phyloP scores from a whole-genome alignment of 2,113 vertebrate genomes.

The Chitala chitala region DNA sequence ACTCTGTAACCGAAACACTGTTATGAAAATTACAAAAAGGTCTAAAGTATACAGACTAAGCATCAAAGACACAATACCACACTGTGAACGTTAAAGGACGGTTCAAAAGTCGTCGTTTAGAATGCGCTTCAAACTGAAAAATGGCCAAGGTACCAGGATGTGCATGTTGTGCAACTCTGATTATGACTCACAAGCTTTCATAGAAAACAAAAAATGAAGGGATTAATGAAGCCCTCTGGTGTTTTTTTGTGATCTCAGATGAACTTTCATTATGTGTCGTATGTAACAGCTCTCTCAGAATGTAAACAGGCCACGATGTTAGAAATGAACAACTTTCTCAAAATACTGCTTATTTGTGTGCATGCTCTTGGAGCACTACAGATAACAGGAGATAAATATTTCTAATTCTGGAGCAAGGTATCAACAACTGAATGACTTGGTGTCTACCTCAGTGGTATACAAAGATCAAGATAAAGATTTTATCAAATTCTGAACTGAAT shows the following conservation, averaged over 20 bases:
- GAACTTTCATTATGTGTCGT: neutral
- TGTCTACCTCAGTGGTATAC: too few species aligned
- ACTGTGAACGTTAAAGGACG: neutral
- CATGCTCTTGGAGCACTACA: too few species aligned
- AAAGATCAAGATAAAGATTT: too few species aligned
- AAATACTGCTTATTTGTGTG: too few species aligned
- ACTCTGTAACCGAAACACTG: too few species aligned
- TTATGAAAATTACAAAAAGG: too few species aligned
- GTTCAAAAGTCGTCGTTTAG: neutral
- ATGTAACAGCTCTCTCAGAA: neutral
- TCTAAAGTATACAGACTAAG: too few species aligned
- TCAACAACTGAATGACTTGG: too few species aligned
- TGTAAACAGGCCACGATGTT: neutral
- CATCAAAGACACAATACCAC: too few species aligned
- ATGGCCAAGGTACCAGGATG: neutral
- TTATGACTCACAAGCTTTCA: neutral
- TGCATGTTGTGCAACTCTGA: neutral
- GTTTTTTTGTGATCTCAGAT: neutral
- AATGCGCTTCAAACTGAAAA: neutral
- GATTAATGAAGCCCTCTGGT: neutral
- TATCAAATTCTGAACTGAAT: too few species aligned
- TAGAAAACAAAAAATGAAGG: neutral
- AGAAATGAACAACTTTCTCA: neutral
- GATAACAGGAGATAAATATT: too few species aligned
- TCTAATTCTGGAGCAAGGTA: too few species aligned